phyloP scores from a whole-genome alignment of 2,797 vertebrate species.

The Alectoris magna region DNA sequence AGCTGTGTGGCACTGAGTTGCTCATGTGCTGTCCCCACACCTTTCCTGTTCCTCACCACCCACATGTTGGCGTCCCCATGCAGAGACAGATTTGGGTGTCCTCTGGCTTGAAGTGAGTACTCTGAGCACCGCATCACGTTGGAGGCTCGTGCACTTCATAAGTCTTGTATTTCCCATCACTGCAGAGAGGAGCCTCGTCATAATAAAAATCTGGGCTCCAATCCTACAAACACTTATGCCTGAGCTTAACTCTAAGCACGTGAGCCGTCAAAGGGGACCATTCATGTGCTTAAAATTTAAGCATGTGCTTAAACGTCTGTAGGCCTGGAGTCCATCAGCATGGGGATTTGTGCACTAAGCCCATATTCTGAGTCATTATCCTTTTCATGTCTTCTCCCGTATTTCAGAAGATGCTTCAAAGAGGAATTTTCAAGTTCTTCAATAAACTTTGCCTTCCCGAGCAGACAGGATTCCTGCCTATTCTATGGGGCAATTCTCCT shows the following conservation, averaged over 20 bases:
- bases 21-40: background rate
- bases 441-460: conserved; percentile 63
- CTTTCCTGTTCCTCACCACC: background rate
- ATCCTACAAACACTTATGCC: conserved; percentile 65
- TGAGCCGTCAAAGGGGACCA: conserved; percentile 64
- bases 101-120: accelerated
- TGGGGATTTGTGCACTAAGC: conserved; percentile 63
- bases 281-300: conserved; percentile 71
- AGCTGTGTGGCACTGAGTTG: background rate
- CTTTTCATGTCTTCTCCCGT: conserved; percentile 62
- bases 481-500: conserved; percentile 67
- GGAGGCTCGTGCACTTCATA: background rate
- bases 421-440: conserved; percentile 65
- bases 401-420: conserved; percentile 69
- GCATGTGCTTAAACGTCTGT: conserved; percentile 61
- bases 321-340: conserved; percentile 42
- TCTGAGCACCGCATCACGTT: background rate
- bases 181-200: conserved; percentile 15
- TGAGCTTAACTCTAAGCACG: conserved; percentile 63
- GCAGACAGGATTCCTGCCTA: conserved; percentile 64
- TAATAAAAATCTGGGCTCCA: conserved; percentile 66
- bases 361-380: conserved; percentile 69
- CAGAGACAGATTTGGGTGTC: background rate
- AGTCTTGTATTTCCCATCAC: conserved; percentile 42
- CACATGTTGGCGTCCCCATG: accelerated